Evolutionary conservation across 2,888 invertebrate species (phyloP), one percentile per base, ranked within the genome.

Genomic region (Habrosyne pyritoides): DNA sequence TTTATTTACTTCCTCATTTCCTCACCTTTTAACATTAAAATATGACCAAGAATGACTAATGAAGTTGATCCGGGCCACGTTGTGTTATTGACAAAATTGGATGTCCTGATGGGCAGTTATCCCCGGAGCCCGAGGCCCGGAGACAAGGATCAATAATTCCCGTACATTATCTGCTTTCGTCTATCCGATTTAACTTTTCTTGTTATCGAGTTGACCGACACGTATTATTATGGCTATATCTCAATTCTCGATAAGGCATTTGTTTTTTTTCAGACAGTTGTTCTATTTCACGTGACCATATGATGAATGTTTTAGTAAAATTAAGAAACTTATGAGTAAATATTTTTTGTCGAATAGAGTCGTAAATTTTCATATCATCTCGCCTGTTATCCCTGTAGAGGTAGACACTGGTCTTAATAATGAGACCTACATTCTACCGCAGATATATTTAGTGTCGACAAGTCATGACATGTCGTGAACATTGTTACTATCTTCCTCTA

Each of bases 201-300:
- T 26, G 48, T 49, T 49, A 49, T 49, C 24, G 26, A 24, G 14
- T 49, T 49, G 48, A 49, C 48, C 48, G 14, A 49, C 10, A 26
- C 4, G 18, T 42, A 14, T 42, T n/a, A 3, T 18, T 36, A 14
- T 7, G 33, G 1, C 42, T 10, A 3, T 30, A 12, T 6, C 33
- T 6, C 33, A 33, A 30, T 30, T 30, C 30, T 30, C 33, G 8
- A 18, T 42, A 42, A 18, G 42, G 18, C 18, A n/a, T 18, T 42
- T 42, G 42, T 18, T 42, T 42, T 42, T 10, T 6, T 42, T n/a
- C n/a, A n/a, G n/a, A n/a, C n/a, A n/a, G n/a, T n/a, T n/a, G n/a
- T n/a, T n/a, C n/a, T n/a, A n/a, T n/a, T n/a, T n/a, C n/a, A n/a
- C n/a, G n/a, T n/a, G n/a, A n/a, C n/a, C n/a, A n/a, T n/a, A n/a